A percentile compares a stretch with the other conserved stretches of the same genome.
Conservation (phyloP, 2,113 vertebrate species). For the Mobula birostris region DNA sequence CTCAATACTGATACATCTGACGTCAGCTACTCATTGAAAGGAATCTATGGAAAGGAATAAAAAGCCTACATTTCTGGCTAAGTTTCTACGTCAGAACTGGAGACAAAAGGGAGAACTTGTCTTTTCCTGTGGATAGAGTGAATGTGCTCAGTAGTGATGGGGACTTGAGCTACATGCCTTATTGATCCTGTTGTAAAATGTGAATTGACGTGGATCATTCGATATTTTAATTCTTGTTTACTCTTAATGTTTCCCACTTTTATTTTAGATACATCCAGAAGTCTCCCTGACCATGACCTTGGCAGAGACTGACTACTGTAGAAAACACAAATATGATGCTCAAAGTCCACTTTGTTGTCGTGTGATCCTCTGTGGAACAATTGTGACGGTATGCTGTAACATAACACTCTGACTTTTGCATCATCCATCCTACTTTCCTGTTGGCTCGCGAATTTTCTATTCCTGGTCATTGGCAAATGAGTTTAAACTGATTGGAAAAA, state of each 20-base stretch:
- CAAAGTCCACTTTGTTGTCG: constrained; percentile 89
- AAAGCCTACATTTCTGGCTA: too few relatives aligned
- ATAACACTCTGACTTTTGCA: background rate
- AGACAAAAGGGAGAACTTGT: too few relatives aligned
- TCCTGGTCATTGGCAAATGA: background rate
- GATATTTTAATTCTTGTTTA: background rate
- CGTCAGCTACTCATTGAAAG: too few relatives aligned
- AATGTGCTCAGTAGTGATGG: too few relatives aligned
- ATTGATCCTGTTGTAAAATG: background rate
- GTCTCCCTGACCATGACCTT: constrained; percentile 83
- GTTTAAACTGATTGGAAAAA: background rate
- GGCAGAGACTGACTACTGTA: constrained; percentile 83
- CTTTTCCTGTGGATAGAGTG: too few relatives aligned
- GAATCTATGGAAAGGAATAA: too few relatives aligned
- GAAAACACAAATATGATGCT: constrained; percentile 70
- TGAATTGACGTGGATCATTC: background rate
- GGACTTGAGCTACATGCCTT: background rate
- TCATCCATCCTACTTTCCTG: background rate
- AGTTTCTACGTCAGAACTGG: too few relatives aligned
- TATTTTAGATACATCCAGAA: constrained; percentile 57
- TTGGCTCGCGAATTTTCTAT: background rate
- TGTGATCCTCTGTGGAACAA: constrained; percentile 72
- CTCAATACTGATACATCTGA: too few relatives aligned
- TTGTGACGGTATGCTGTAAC: constrained; percentile 62
- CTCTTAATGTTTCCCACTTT: background rate